Base-by-base conservation (phyloP, 2,888 invertebrate genomes). In the Epinotia nisella region DNA sequence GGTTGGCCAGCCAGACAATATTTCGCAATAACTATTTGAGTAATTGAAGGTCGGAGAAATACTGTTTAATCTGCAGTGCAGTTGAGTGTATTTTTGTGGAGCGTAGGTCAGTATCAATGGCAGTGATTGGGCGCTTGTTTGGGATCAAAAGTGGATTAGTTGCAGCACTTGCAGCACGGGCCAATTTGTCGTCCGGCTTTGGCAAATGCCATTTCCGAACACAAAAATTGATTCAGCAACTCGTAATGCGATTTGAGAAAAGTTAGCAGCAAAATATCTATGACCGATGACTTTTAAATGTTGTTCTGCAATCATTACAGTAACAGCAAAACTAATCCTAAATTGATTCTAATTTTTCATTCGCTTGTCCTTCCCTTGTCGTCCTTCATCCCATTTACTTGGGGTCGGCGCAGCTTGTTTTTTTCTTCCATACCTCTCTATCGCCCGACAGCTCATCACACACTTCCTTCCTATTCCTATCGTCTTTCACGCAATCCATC, bases 41-140 rank as follows among this genome's bases (percentile, higher is more conserved):
- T 29, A 29, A 29, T 29, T 1, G 7, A 5, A 29, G 29, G 29
- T 4, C 29, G 29, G 21, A 24, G 21, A 29, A 29, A 29, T 13
- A 13, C n/a, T 45, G 45, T 15, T 45, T 15, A 0, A 15, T 45
- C 45, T 45, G 45, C 45, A 45, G 15, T 45, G 45, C 45, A 45
- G 45, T n/a, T 5, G 45, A 15, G 5, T 45, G 45, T 45, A 45
- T 45, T 45, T 15, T 3, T n/a, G 41, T 41, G 41, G 41, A 41
- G 41, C 21, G 21, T 62, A 45, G 11, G 49, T 21, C 4, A 17
- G 35, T 53, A 64, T 51, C 51, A 29, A 62, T 35, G 29, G 35
- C 65, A 53, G 65, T 65, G 65, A 65, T 65, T 65, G 53, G 39
- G 35, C 53, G 35, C 9, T 39, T 65, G 65, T 65, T 53, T 53